These are phyloP conservation scores for Xestobium rufovillosum DNA, from an alignment of 2,888 invertebrate species.

Conservation along the genomic window DNA sequence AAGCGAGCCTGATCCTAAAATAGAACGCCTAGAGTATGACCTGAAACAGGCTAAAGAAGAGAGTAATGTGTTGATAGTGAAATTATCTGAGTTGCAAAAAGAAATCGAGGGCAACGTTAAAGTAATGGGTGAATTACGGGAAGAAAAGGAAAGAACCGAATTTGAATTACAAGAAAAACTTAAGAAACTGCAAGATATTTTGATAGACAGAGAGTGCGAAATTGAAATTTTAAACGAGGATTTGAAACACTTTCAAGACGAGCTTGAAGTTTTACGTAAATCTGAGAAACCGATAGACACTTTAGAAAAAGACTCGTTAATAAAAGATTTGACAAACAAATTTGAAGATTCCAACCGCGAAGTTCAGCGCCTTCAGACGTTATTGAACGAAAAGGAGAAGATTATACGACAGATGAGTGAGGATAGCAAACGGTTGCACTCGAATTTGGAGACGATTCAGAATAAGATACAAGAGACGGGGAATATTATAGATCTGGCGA, in stretches of 20 bases:
- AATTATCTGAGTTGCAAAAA: constrained; percentile 44
- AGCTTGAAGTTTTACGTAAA: constrained; percentile 36
- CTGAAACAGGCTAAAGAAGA: constrained; percentile 33
- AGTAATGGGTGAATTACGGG: constrained; percentile 22
- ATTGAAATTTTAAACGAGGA: constrained; percentile 50
- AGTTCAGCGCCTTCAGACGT: constrained; percentile 49
- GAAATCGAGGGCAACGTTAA: constrained; percentile 41
- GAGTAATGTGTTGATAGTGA: constrained; percentile 38
- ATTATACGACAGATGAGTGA: constrained; percentile 52
- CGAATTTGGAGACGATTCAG: constrained; percentile 46
- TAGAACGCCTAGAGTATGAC: constrained; percentile 9
- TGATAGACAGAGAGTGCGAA: constrained; percentile 47
- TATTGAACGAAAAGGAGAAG: constrained; percentile 52
- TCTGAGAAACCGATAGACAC: constrained; percentile 28
- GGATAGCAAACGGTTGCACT: constrained; percentile 49
- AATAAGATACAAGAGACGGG: constrained; percentile 49
- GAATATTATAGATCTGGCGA: constrained; percentile 53
- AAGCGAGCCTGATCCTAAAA: constrained; percentile 17
- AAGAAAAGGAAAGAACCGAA: constrained; percentile 22
- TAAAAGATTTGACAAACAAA: constrained; percentile 31
- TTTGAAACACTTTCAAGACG: constrained; percentile 46
- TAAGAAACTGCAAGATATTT: constrained; percentile 28
- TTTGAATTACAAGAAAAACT: constrained; percentile 42
- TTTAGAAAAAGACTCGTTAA: constrained; percentile 40
- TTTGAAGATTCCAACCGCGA: constrained; percentile 46